Evolutionary conservation across 2,797 vertebrate species (phyloP).

Genomic region (Microctenopoma steveboyesi): DNA sequence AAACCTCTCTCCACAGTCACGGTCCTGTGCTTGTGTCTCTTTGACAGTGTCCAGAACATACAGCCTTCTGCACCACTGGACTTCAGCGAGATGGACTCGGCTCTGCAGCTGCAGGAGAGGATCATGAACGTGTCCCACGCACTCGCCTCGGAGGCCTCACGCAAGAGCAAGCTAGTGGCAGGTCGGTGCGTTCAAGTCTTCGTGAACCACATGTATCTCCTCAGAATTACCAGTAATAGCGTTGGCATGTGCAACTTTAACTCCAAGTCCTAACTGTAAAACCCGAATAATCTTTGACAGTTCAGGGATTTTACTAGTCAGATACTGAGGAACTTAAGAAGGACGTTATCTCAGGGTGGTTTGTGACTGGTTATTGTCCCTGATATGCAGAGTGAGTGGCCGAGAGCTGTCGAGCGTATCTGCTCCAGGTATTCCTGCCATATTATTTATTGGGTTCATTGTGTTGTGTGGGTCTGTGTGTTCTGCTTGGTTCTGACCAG

Average conservation of each 20-base stretch:
- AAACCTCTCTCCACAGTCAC: no score
- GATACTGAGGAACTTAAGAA: not conserved
- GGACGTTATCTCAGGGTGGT: not conserved
- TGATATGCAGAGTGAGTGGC: conserved; percentile 60
- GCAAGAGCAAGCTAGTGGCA: conserved; percentile 93
- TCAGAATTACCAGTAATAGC: not conserved
- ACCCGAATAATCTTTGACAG: not conserved
- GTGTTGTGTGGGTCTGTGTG: conserved; percentile 1
- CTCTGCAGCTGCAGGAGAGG: conserved; percentile 90
- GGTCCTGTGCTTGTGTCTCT: conserved; percentile 6
- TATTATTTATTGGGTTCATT: not conserved
- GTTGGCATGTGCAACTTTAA: not conserved
- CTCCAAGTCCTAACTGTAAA: not conserved
- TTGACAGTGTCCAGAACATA: conserved; percentile 85
- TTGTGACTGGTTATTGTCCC: conserved; percentile 41
- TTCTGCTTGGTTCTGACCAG: not conserved
- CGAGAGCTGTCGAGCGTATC: conserved; percentile 43
- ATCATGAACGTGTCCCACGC: conserved; percentile 93
- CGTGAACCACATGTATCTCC: not conserved
- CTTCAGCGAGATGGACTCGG: conserved; percentile 86
- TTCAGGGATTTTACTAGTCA: no score
- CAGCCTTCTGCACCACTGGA: conserved; percentile 75
- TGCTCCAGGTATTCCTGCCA: conserved; percentile 45
- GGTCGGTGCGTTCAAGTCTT: conserved; percentile 76
- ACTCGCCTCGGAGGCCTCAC: conserved; percentile 93